phyloP scores from a whole-genome alignment of 2,888 invertebrate species.

The Orthonychiurus folsomi region DNA sequence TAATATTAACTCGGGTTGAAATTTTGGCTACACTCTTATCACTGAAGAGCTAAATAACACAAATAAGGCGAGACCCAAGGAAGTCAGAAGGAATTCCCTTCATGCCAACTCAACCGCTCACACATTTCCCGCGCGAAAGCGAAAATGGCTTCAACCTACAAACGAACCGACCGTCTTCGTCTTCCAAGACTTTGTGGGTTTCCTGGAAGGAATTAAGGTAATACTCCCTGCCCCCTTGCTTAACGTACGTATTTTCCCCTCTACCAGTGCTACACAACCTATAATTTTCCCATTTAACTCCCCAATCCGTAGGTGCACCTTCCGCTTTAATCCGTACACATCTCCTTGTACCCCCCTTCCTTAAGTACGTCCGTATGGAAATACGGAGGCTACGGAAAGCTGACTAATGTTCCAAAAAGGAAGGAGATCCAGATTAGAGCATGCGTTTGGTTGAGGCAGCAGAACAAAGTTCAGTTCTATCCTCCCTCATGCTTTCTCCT shows the following conservation, averaged over 20 bases:
- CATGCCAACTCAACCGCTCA: background rate
- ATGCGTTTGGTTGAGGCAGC: background rate
- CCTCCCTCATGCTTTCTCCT: background rate
- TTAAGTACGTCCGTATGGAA: background rate
- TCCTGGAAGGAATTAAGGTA: background rate
- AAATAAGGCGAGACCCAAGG: background rate
- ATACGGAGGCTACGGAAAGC: background rate
- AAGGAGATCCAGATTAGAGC: background rate
- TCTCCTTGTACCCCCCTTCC: no score
- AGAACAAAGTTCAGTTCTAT: no score
- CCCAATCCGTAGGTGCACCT: background rate
- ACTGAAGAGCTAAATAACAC: constrained; percentile 7
- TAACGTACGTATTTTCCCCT: background rate
- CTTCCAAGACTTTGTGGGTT: background rate
- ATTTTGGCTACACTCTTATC: constrained; percentile 29
- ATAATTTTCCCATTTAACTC: background rate
- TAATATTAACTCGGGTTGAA: constrained; percentile 31
- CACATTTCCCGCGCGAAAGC: no score
- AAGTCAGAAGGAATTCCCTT: background rate
- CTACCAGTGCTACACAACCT: background rate
- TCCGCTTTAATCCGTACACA: no score
- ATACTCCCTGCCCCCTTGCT: background rate
- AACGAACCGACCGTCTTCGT: no score
- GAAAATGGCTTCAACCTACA: background rate
- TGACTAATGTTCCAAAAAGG: background rate